phyloP scores from a whole-genome alignment of 2,113 vertebrate genomes.

The Perognathus longimembris region DNA sequence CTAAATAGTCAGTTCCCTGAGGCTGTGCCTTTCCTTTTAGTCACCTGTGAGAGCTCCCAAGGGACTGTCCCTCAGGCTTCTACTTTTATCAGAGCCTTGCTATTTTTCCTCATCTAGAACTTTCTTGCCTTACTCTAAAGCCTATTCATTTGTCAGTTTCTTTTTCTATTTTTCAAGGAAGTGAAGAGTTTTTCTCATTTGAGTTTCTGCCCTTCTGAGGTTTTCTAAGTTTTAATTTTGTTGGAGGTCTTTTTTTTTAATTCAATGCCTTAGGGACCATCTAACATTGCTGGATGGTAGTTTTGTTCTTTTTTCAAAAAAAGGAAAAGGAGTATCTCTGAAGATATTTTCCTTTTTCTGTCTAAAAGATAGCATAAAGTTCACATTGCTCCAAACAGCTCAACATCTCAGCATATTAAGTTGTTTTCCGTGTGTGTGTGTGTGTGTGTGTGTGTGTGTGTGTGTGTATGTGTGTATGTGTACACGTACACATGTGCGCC shows the following conservation, averaged over 20 bases:
- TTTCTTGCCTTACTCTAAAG: conserved; percentile 57
- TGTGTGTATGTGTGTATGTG: too few relatives aligned
- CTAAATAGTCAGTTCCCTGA: conserved; percentile 54
- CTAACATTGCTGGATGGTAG: conserved; percentile 50
- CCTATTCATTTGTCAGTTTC: conserved; percentile 2
- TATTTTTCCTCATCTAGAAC: conserved; percentile 62
- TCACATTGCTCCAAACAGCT: conserved; percentile 40
- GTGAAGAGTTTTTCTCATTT: conserved; percentile 55
- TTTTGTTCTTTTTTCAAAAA: conserved; percentile 71
- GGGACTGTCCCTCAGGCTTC: conserved; percentile 3
- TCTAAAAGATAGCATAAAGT: conserved; percentile 24
- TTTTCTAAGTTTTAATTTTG: conserved; percentile 69
- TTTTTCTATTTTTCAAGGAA: conserved; percentile 58
- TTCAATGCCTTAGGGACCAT: conserved; percentile 62
- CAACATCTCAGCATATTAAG: conserved; percentile 23
- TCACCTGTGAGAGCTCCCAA: conserved; percentile 48
- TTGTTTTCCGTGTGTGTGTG: too few relatives aligned
- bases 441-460: too few relatives aligned
- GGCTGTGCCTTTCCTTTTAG: conserved; percentile 55
- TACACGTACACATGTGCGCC: too few relatives aligned
- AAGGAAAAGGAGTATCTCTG: conserved; percentile 47
- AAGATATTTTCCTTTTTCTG: conserved; percentile 51
- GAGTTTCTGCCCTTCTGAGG: conserved; percentile 58
- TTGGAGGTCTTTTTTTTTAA: conserved; percentile 43
- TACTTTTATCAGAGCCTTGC: conserved; percentile 49